Conservation (phyloP, 2,888 invertebrate species). For the Magallana nippona region DNA sequence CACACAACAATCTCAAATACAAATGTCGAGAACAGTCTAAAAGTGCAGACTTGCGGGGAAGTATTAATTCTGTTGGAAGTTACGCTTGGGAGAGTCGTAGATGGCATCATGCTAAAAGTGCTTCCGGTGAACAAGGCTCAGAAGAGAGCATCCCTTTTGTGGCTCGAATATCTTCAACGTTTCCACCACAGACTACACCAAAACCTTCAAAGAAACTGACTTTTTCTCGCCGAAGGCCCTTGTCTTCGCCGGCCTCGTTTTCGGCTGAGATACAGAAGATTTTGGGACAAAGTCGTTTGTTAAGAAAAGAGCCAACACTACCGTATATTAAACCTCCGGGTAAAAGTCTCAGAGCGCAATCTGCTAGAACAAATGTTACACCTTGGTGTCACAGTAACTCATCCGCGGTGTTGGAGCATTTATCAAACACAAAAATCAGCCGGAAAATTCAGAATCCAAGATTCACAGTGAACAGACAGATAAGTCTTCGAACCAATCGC, state of each 20-base stretch:
- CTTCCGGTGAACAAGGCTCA: slow-evolving; percentile 36
- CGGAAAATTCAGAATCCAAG: slow-evolving; percentile 32
- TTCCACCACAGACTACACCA: background rate
- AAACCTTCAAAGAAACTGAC: background rate
- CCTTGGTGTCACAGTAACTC: slow-evolving; percentile 50
- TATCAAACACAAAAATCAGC: slow-evolving; percentile 44
- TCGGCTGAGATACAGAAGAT: slow-evolving; percentile 43
- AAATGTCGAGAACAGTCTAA: slow-evolving; percentile 42
- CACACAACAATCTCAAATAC: slow-evolving; percentile 47
- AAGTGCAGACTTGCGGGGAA: slow-evolving; percentile 47
- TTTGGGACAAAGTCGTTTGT: slow-evolving; percentile 38
- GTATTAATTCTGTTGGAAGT: slow-evolving; percentile 59
- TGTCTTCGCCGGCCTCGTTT: slow-evolving; percentile 36
- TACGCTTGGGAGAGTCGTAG: slow-evolving; percentile 61
- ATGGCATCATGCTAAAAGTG: slow-evolving; percentile 54
- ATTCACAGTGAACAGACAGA: slow-evolving; percentile 36
- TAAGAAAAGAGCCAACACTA: slow-evolving; percentile 33
- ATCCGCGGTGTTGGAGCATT: slow-evolving; percentile 39
- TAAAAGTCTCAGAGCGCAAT: background rate
- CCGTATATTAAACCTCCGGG: slow-evolving; percentile 39
- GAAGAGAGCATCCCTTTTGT: slow-evolving; percentile 44
- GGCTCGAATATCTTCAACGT: slow-evolving; percentile 21
- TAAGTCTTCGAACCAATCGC: slow-evolving; percentile 30
- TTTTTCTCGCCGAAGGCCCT: background rate
- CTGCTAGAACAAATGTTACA: slow-evolving; percentile 34